Base-by-base conservation (phyloP, 1,140 invertebrate genomes). In the Chelonus insularis region DNA sequence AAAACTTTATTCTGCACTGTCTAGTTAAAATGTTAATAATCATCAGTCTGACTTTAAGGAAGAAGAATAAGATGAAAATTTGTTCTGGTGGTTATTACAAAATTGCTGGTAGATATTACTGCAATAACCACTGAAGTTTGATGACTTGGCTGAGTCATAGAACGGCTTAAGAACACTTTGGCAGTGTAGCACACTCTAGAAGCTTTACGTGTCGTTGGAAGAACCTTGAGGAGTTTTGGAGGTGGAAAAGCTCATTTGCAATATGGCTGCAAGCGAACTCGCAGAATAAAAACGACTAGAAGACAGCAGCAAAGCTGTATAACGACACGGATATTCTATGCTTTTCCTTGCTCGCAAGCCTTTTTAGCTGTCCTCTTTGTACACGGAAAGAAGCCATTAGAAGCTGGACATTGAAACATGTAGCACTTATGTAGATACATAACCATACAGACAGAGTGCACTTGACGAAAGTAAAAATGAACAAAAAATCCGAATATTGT, bases 301-400 rank as follows among this genome's bases (percentile, higher is more conserved):
- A 12, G 37, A 9, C 3, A 43, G 14, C 8, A 45, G 43, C 36
- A 20, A 41, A n/a, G 4, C 21, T 16, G 21, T 57, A n/a, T n/a
- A 57, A 57, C 37, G 54, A 57, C 21, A 25, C 11, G 7, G 39
- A 29, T 41, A 41, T 36, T 37, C 29, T 14, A n/a, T n/a, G 18
- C 32, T 4, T 36, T 34, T 54, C 25, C 25, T 36, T 11, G 18
- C n/a, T 34, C 29, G 16, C 6, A 29, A 9, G 9, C 18, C 8
- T 29, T 14, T 48, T 4, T 14, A 34, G 12, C 11, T 18, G 4
- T 43, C 25, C 29, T 54, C 23, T 54, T 32, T 54, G 36, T 37
- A n/a, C 16, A 12, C 12, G 14, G 9, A 34, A 54, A 32, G 51
- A 54, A 54, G 51, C 51, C 51, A 16, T 54, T 54, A 34, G 14